phyloP scores from a whole-genome alignment of 2,113 vertebrate genomes.

The Pseudopodoces humilis region DNA sequence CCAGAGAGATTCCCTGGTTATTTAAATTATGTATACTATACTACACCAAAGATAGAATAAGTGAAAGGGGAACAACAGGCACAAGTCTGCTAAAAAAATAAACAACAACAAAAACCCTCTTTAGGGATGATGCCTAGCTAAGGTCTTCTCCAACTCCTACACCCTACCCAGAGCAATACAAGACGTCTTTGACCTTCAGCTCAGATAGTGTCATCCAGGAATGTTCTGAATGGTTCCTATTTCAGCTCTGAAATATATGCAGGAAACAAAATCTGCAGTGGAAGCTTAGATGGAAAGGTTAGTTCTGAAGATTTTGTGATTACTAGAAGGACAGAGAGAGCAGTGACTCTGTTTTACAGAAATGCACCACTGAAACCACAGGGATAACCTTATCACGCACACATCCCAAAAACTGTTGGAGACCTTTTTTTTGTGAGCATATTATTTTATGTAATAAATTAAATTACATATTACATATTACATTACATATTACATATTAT shows the following conservation, averaged over 20 bases:
- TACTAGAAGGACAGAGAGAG: neutral
- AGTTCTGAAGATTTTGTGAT: slow-evolving; percentile 65
- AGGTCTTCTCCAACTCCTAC: slow-evolving; percentile 74
- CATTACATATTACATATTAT: too few species aligned
- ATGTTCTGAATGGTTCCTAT: slow-evolving; percentile 33
- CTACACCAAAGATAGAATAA: slow-evolving; percentile 80
- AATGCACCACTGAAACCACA: neutral
- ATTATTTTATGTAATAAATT: too few species aligned
- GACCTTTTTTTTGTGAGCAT: neutral
- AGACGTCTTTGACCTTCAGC: slow-evolving; percentile 74
- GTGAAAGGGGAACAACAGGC: slow-evolving; percentile 79
- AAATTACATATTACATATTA: too few species aligned
- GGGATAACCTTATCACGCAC: neutral
- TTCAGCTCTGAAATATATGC: slow-evolving; percentile 74
- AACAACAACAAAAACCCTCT: neutral
- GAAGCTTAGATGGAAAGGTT: slow-evolving; percentile 66
- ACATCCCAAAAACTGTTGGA: neutral
- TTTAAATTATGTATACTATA: slow-evolving; percentile 95
- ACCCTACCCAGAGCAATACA: slow-evolving; percentile 83
- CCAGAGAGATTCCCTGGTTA: slow-evolving; percentile 89
- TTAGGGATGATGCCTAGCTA: slow-evolving; percentile 69
- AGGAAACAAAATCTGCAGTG: slow-evolving; percentile 55
- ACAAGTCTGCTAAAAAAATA: slow-evolving; percentile 51
- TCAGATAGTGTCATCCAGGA: slow-evolving; percentile 69
- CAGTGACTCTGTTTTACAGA: neutral